Evolutionary conservation across 2,113 vertebrate genomes (phyloP).

Genomic region (Xenotilapia longispinis): DNA sequence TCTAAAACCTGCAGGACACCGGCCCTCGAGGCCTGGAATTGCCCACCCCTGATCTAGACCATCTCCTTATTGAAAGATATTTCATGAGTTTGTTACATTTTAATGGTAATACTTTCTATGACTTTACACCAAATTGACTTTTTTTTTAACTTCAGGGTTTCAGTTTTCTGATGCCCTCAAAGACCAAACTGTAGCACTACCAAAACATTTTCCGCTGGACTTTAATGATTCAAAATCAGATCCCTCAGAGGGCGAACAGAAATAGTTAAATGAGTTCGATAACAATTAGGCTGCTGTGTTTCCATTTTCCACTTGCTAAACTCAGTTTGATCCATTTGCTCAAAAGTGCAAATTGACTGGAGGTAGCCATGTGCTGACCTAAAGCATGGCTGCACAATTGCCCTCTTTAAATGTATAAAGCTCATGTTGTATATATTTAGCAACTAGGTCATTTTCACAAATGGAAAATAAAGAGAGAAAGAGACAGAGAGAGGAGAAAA

Average conservation of each 20-base stretch:
- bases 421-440: not conserved
- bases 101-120: not conserved
- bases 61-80: not conserved
- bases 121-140: not conserved
- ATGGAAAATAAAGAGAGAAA: not conserved
- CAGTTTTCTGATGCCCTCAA: not conserved
- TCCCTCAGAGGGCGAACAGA: slow-evolving; percentile 24
- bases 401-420: not conserved
- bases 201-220: slow-evolving; percentile 15
- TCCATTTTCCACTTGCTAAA: slow-evolving; percentile 22
- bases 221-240: slow-evolving; percentile 29
- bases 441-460: not conserved
- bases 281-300: slow-evolving; percentile 36
- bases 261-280: slow-evolving; percentile 41
- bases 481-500: not conserved
- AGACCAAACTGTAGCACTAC: not conserved
- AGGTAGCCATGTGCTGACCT: not conserved
- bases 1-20: too few species aligned
- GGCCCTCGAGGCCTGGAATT: too few species aligned
- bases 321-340: slow-evolving; percentile 6
- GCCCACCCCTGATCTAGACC: not conserved
- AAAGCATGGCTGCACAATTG: not conserved
- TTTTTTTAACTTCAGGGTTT: not conserved
- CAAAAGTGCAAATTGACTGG: not conserved
- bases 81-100: not conserved